Conservation (phyloP, 2,888 invertebrate genomes). For the Thumatha senex region DNA sequence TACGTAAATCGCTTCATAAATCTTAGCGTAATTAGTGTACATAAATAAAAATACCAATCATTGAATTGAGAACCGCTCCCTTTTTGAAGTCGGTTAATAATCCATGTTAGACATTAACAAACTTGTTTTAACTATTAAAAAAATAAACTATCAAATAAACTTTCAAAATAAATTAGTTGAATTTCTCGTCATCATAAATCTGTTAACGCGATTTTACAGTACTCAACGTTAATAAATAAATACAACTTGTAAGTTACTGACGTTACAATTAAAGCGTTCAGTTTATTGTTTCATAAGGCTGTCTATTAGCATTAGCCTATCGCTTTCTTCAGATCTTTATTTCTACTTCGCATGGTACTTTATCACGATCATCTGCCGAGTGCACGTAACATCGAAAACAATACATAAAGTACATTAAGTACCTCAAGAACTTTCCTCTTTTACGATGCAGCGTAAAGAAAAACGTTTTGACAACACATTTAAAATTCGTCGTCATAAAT, state of each 20-base stretch:
- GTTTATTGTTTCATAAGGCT: constrained; percentile 28
- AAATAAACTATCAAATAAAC: too few relatives aligned
- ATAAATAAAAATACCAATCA: too few relatives aligned
- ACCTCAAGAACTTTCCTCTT: constrained; percentile 31
- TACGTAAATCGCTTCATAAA: too few relatives aligned
- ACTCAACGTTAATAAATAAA: background rate
- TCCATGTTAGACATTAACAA: background rate
- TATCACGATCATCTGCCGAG: constrained; percentile 30
- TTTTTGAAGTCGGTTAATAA: too few relatives aligned
- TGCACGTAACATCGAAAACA: constrained; percentile 16
- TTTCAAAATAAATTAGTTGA: background rate
- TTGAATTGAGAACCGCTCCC: too few relatives aligned
- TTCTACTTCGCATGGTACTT: constrained; percentile 28
- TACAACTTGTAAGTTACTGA: background rate
- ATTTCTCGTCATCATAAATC: background rate
- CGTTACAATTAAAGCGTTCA: constrained; percentile 18
- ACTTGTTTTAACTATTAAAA: background rate
- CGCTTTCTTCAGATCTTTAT: constrained; percentile 32
- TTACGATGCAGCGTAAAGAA: constrained; percentile 12
- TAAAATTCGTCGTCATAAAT: constrained; percentile 45
- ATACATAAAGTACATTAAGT: constrained; percentile 15
- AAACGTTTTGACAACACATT: constrained; percentile 38
- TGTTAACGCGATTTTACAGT: background rate
- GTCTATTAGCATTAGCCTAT: constrained; percentile 30
- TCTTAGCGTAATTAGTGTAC: too few relatives aligned